Percentiles rank a stretch among this genome's conserved stretches.
These are phyloP conservation scores for Callyntrura sp. DNA, from an alignment of 2,888 invertebrate species.

Conservation along the genomic window DNA sequence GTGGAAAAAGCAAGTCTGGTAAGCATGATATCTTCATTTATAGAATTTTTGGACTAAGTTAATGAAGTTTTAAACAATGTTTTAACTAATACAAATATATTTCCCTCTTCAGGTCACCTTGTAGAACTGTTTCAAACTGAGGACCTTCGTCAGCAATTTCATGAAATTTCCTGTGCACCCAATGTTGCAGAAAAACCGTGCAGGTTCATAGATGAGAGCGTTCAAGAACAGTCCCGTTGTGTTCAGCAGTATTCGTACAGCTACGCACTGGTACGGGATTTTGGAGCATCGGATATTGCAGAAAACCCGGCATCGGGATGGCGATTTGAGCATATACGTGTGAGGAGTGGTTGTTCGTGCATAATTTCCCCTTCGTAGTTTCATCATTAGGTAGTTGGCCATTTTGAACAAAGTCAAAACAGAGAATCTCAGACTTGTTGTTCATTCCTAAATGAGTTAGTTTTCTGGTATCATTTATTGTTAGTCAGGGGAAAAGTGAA, in stretches of 20 bases:
- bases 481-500: slow-evolving; percentile 25
- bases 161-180: slow-evolving; percentile 92
- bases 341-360: slow-evolving; percentile 94
- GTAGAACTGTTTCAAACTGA: slow-evolving; percentile 85
- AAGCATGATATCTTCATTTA: no score
- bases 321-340: slow-evolving; percentile 93
- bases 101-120: slow-evolving; percentile 78
- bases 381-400: background rate
- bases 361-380: slow-evolving; percentile 86
- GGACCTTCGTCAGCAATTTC: slow-evolving; percentile 87
- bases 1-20: slow-evolving; percentile 90
- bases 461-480: slow-evolving; percentile 46
- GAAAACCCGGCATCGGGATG: slow-evolving; percentile 87
- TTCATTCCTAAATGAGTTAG: slow-evolving; percentile 41
- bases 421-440: slow-evolving; percentile 65
- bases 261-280: slow-evolving; percentile 92
- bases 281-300: slow-evolving; percentile 85
- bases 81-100: background rate
- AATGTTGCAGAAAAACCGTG: slow-evolving; percentile 91
- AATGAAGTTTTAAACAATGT: no score
- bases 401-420: slow-evolving; percentile 37
- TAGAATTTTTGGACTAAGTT: no score
- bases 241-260: slow-evolving; percentile 93
- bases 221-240: slow-evolving; percentile 91
- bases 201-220: slow-evolving; percentile 90